A percentile compares a stretch with the other conserved stretches of the same genome.
Conservation (phyloP, 2,888 invertebrate species). For the Zootermopsis nevadensis region DNA sequence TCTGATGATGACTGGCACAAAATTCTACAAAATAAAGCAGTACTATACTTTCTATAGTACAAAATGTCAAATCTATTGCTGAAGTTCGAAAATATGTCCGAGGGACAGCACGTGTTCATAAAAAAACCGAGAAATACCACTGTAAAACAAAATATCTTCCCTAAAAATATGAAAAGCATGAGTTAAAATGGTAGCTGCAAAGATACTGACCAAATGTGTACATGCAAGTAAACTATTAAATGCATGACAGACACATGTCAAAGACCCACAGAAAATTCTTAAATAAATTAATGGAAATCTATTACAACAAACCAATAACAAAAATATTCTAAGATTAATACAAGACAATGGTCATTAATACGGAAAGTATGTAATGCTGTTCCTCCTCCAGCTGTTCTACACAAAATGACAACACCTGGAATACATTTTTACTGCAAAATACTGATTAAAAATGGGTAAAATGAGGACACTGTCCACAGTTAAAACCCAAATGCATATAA, state of each 20-base stretch:
- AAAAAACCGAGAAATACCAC: slow-evolving; percentile 39
- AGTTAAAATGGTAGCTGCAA: slow-evolving; percentile 11
- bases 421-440: too few species aligned
- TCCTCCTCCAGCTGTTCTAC: too few species aligned
- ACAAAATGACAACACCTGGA: too few species aligned
- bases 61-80: neutral
- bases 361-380: too few species aligned
- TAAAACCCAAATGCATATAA: too few species aligned
- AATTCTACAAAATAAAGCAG: slow-evolving; percentile 6
- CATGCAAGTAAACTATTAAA: neutral
- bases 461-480: too few species aligned
- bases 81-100: slow-evolving; percentile 45
- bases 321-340: too few species aligned
- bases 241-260: neutral
- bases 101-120: slow-evolving; percentile 56
- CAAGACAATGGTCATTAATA: too few species aligned
- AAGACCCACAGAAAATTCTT: neutral
- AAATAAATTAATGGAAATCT: neutral
- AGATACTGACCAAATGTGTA: neutral
- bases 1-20: slow-evolving; percentile 9
- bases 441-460: too few species aligned
- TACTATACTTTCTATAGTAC: neutral
- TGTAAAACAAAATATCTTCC: neutral
- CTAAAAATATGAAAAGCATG: slow-evolving; percentile 28
- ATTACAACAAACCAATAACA: neutral